phyloP scores from a whole-genome alignment of 2,113 vertebrate genomes.

The Paedocypris sp. region DNA sequence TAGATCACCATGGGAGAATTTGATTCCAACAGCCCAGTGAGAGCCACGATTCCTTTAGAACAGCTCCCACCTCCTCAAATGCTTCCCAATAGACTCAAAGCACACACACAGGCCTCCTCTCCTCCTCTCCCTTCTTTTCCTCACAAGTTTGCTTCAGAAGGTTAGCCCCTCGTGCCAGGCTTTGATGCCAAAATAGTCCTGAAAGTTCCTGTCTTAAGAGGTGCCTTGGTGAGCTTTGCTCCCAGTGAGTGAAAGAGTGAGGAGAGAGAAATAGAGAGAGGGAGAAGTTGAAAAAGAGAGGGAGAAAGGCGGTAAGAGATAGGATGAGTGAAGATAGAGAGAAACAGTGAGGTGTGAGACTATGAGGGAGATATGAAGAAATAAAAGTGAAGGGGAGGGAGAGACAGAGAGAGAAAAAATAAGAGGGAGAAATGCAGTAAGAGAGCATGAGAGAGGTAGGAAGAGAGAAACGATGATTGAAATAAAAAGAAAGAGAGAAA shows the following conservation, averaged over 20 bases:
- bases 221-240: constrained; percentile 52
- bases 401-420: constrained; percentile 8
- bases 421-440: neutral
- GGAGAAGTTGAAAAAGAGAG: constrained; percentile 31
- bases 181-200: constrained; percentile 70
- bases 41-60: constrained; percentile 22
- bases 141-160: constrained; percentile 68
- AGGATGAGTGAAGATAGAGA: constrained; percentile 27
- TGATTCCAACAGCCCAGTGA: constrained; percentile 18
- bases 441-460: constrained; percentile 35
- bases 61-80: constrained; percentile 29
- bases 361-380: no score
- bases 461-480: constrained; percentile 11
- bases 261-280: constrained; percentile 20
- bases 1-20: constrained; percentile 27
- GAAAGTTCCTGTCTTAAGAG: constrained; percentile 62
- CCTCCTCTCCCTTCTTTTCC: constrained; percentile 38
- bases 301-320: neutral
- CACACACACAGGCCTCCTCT: constrained; percentile 17
- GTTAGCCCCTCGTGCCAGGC: constrained; percentile 58
- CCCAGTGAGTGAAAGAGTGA: constrained; percentile 26
- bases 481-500: constrained; percentile 23
- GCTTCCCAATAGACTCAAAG: constrained; percentile 29
- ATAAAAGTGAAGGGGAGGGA: constrained; percentile 31
- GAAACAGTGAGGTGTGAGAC: no score